These are phyloP conservation scores for Aphaenogaster floridana DNA, from an alignment of 1,140 invertebrate species.

Conservation along the genomic window DNA sequence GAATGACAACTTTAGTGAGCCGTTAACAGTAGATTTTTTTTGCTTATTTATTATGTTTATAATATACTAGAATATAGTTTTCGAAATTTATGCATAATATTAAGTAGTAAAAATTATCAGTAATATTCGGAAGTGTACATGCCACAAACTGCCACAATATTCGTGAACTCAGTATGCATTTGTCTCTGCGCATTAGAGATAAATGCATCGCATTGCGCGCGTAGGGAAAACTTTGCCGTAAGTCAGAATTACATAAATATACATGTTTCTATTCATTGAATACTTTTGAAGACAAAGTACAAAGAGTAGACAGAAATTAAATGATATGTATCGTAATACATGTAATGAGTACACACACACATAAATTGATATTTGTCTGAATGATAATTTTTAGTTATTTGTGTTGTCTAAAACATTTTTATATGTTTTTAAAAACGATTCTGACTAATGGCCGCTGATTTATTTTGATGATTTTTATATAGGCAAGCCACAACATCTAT, in stretches of 20 bases:
- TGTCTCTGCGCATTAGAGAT: conserved; percentile 83
- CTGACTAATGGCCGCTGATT: conserved; percentile 69
- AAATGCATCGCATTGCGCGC: conserved; percentile 68
- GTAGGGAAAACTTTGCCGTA: conserved; percentile 54
- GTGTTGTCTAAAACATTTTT: conserved; percentile 37
- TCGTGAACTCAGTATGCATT: conserved; percentile 69
- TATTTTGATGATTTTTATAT: conserved; percentile 49
- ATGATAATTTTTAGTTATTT: not conserved
- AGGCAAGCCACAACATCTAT: conserved; percentile 66
- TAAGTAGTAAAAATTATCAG: conserved; percentile 46
- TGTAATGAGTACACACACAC: not conserved
- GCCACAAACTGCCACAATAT: conserved; percentile 57
- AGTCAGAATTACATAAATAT: conserved; percentile 64
- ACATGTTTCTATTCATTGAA: conserved; percentile 8
- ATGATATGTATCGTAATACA: not conserved
- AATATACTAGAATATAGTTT: conserved; percentile 18
- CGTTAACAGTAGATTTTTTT: not conserved
- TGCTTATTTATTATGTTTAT: conserved; percentile 12
- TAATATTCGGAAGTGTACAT: conserved; percentile 64
- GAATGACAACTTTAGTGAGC: not conserved
- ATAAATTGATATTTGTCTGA: not conserved
- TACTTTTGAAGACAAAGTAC: not conserved
- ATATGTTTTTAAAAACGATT: conserved; percentile 47
- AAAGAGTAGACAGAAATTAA: not conserved
- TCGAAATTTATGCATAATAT: not conserved